A percentile compares a stretch with the other conserved stretches of the same genome.
Conservation (phyloP, 2,888 invertebrate genomes). For the Agrypnus murinus region DNA sequence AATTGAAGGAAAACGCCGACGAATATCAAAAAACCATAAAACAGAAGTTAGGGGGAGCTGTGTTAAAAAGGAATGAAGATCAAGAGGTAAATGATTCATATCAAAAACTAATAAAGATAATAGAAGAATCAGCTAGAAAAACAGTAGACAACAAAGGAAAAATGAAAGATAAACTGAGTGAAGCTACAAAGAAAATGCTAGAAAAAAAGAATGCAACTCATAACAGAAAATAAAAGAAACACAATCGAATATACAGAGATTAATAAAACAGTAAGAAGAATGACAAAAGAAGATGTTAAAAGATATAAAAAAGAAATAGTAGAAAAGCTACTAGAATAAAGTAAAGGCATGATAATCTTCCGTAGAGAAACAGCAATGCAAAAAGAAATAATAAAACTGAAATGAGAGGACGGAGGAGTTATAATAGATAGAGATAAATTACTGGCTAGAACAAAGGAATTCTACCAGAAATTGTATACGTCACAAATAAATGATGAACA, state of each 20-base stretch:
- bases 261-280: too few species aligned
- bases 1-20: conserved; percentile 13
- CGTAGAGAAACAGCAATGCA: too few species aligned
- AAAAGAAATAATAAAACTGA: neutral
- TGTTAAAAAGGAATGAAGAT: too few species aligned
- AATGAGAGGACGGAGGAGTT: neutral
- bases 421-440: neutral
- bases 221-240: too few species aligned
- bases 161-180: neutral
- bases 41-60: neutral
- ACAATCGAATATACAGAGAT: conserved; percentile 3
- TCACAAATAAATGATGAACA: too few species aligned
- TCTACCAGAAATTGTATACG: too few species aligned
- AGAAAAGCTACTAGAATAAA: conserved; percentile 1
- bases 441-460: neutral
- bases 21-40: neutral
- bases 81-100: neutral
- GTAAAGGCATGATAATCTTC: too few species aligned
- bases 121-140: too few species aligned
- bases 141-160: neutral
- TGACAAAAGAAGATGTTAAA: too few species aligned
- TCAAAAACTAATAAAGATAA: neutral
- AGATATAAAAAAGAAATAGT: neutral
- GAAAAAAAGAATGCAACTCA: neutral
- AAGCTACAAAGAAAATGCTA: conserved; percentile 1